phyloP scores from a whole-genome alignment of 1,140 invertebrate genomes.

The Drosophila pseudoobscura region DNA sequence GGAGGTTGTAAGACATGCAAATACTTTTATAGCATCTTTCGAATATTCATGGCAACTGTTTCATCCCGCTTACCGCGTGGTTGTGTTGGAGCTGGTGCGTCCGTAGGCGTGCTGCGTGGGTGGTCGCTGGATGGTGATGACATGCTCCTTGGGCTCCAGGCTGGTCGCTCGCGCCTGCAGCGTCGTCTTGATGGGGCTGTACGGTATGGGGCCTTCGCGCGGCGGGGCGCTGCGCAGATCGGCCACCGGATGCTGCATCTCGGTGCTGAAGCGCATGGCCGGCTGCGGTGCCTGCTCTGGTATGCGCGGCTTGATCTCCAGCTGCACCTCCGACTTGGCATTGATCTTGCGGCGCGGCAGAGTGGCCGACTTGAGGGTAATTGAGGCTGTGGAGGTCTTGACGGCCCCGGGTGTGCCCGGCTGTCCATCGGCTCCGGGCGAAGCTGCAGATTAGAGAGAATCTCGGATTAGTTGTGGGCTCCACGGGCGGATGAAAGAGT shows the following conservation, averaged over 20 bases:
- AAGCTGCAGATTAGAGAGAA: slow-evolving; percentile 48
- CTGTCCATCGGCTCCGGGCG: slow-evolving; percentile 57
- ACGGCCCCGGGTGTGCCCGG: slow-evolving; percentile 80
- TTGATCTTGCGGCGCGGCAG: slow-evolving; percentile 86
- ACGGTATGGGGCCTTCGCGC: slow-evolving; percentile 79
- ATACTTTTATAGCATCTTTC: slow-evolving; percentile 1
- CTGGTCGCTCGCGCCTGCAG: slow-evolving; percentile 75
- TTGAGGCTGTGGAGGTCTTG: slow-evolving; percentile 86
- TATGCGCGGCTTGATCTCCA: slow-evolving; percentile 83
- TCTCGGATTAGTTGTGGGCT: background rate
- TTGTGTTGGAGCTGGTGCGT: slow-evolving; percentile 75
- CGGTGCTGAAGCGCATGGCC: slow-evolving; percentile 79
- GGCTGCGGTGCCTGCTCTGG: slow-evolving; percentile 65
- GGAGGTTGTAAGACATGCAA: slow-evolving; percentile 5
- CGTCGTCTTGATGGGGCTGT: slow-evolving; percentile 75
- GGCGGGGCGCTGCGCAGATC: slow-evolving; percentile 82
- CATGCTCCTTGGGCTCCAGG: slow-evolving; percentile 85
- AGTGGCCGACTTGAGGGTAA: slow-evolving; percentile 87
- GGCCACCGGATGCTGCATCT: slow-evolving; percentile 83
- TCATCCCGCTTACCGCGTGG: slow-evolving; percentile 57
- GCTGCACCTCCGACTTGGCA: slow-evolving; percentile 87
- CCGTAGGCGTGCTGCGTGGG: slow-evolving; percentile 77
- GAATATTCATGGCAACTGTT: background rate
- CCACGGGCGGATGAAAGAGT: background rate
- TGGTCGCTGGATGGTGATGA: slow-evolving; percentile 87